phyloP scores from a whole-genome alignment of 2,797 vertebrate genomes.

The Clarias laeviceps region DNA sequence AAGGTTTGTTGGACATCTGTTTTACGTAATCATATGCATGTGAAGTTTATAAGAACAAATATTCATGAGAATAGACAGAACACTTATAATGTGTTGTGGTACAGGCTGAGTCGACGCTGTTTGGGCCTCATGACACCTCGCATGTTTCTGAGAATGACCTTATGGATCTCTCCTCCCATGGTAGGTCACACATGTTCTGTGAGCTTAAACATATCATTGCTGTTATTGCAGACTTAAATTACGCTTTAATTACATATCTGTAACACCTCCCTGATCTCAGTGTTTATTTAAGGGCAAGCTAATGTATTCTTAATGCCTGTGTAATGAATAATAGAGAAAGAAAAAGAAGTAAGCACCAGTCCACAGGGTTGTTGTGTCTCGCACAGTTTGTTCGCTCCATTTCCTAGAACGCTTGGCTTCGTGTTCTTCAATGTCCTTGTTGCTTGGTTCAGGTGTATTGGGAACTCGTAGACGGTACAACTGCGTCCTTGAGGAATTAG shows the following conservation, averaged over 20 bases:
- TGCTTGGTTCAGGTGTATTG: slow-evolving; percentile 1
- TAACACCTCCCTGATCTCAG: not conserved
- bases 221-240: not conserved
- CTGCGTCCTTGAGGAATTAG: not conserved
- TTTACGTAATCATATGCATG: not conserved
- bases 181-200: slow-evolving; percentile 65
- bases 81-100: slow-evolving; percentile 26
- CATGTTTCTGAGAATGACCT: slow-evolving; percentile 66
- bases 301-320: not conserved
- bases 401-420: no score
- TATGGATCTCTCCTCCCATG: slow-evolving; percentile 60
- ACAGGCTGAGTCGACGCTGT: slow-evolving; percentile 80
- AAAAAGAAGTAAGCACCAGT: not conserved
- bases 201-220: not conserved
- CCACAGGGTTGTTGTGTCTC: not conserved
- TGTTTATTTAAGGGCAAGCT: not conserved
- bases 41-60: not conserved
- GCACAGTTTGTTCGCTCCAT: not conserved
- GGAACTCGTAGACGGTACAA: not conserved
- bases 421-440: not conserved
- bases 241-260: not conserved
- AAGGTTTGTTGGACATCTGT: slow-evolving; percentile 75
- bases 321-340: not conserved
- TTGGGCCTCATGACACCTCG: slow-evolving; percentile 92
- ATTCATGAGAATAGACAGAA: not conserved